A percentile compares a stretch with the other conserved stretches of the same genome.
Evolutionary conservation across 2,797 vertebrate genomes (phyloP).

Genomic region (Oreortyx pictus): DNA sequence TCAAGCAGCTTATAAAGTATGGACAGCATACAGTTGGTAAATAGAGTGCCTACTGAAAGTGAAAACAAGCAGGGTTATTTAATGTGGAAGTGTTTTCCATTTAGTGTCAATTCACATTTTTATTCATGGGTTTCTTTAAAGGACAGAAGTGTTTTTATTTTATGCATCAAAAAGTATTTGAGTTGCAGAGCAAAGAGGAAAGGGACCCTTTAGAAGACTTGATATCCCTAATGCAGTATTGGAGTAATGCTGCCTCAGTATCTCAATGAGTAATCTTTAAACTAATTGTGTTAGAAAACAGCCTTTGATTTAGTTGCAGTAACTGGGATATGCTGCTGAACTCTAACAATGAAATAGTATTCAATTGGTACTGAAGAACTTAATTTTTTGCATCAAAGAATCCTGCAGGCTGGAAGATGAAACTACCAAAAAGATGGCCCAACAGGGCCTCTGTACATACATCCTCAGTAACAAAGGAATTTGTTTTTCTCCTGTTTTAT

Average conservation of each 20-base stretch:
- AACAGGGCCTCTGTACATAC: background rate
- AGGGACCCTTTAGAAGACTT: background rate
- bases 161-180: background rate
- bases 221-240: background rate
- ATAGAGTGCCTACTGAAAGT: background rate
- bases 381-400: background rate
- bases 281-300: background rate
- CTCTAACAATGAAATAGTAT: background rate
- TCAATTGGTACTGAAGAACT: background rate
- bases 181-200: background rate
- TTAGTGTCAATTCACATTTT: background rate
- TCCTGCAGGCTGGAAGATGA: background rate
- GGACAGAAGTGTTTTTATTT: background rate
- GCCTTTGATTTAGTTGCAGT: background rate
- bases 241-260: background rate
- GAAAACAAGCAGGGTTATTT: background rate
- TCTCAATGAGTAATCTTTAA: background rate
- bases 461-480: slow-evolving; percentile 12
- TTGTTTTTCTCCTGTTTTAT: background rate
- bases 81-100: background rate
- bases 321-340: background rate
- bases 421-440: background rate
- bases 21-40: background rate
- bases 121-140: background rate
- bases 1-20: background rate